Evolutionary conservation across 2,797 vertebrate genomes (phyloP).

Genomic region (Rhinophrynus dorsalis): DNA sequence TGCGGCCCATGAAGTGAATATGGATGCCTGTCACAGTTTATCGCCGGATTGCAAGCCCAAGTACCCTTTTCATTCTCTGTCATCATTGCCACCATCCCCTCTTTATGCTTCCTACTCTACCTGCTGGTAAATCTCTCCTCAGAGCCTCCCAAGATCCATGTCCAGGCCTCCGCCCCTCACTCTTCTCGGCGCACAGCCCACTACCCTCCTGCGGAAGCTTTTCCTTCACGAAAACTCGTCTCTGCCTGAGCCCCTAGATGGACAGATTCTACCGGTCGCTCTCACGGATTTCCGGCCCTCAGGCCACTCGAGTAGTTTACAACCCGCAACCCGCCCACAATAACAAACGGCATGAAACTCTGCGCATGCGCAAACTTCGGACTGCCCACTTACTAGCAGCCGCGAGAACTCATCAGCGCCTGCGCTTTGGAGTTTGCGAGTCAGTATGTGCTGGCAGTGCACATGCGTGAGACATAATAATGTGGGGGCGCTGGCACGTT

Average conservation of each 20-base stretch:
- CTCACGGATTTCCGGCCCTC: constrained; percentile 28
- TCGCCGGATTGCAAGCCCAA: no score
- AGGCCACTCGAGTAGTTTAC: not conserved
- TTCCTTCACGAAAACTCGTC: not conserved
- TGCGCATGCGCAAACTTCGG: not conserved
- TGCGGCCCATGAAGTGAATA: no score
- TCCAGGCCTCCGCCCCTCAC: constrained; percentile 45
- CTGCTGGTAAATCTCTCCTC: not conserved
- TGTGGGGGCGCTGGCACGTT: no score
- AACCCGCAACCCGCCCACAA: constrained; percentile 36
- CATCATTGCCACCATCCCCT: not conserved
- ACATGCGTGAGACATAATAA: no score
- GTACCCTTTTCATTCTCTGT: not conserved
- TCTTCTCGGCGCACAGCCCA: not conserved
- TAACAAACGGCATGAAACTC: constrained; percentile 19
- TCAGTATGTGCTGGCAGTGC: no score
- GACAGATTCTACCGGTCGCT: not conserved
- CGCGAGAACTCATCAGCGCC: not conserved
- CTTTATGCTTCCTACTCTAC: not conserved
- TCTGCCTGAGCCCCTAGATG: no score
- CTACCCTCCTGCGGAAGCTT: not conserved
- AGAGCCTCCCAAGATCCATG: constrained; percentile 83
- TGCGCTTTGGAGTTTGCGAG: no score
- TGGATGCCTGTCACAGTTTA: no score
- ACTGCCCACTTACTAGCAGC: constrained; percentile 21